Evolutionary conservation across 2,888 invertebrate species (phyloP).

Genomic region (Rhyacophila evoluta): DNA sequence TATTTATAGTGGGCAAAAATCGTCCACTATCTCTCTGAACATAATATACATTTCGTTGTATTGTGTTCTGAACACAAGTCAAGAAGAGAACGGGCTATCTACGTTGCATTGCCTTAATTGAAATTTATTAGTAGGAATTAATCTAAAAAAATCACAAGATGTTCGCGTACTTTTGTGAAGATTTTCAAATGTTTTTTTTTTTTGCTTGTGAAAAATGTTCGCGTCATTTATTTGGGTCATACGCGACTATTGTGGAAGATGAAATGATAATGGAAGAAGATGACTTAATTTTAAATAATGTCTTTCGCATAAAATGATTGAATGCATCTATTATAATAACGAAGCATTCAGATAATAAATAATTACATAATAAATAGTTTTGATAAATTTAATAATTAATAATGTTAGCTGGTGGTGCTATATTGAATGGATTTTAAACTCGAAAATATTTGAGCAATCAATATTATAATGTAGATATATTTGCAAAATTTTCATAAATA

Average conservation of each 20-base stretch:
- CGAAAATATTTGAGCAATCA: too few species aligned
- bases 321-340: neutral
- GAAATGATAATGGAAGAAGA: neutral
- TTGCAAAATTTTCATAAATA: too few species aligned
- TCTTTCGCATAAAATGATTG: neutral
- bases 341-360: neutral
- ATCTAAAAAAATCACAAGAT: constrained; percentile 32
- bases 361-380: too few species aligned
- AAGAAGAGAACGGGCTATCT: constrained; percentile 20
- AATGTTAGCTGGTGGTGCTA: too few species aligned
- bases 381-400: too few species aligned
- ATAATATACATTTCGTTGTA: neutral
- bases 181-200: neutral
- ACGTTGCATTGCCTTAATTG: constrained; percentile 46
- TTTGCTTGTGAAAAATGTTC: constrained; percentile 11
- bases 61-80: constrained; percentile 27
- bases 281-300: neutral
- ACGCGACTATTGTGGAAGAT: neutral
- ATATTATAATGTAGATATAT: too few species aligned
- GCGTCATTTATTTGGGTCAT: neutral
- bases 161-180: neutral
- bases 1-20: too few species aligned
- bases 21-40: neutral
- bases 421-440: too few species aligned
- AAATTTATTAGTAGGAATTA: constrained; percentile 47